These are phyloP conservation scores for Varanus komodoensis DNA, from an alignment of 2,113 vertebrate genomes.

Conservation along the genomic window DNA sequence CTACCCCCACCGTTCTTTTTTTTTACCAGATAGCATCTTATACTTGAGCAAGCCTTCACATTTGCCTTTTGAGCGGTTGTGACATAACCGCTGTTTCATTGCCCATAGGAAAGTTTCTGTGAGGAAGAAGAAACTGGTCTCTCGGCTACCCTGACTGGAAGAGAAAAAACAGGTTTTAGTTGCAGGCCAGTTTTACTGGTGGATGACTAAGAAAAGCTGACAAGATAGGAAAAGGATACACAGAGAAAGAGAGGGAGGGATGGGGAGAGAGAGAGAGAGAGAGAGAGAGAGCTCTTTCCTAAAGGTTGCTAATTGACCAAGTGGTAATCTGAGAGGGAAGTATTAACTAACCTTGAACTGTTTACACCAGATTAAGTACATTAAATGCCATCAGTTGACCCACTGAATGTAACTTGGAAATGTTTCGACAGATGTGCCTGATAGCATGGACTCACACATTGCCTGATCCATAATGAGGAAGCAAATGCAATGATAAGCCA, in stretches of 20 bases:
- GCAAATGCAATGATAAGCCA: not conserved
- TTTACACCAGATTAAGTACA: slow-evolving; percentile 70
- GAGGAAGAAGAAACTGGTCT: slow-evolving; percentile 68
- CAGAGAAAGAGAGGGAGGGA: not conserved
- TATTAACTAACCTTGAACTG: slow-evolving; percentile 65
- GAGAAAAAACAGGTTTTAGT: slow-evolving; percentile 52
- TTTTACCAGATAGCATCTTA: slow-evolving; percentile 68
- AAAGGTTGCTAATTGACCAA: slow-evolving; percentile 76
- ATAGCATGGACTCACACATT: not conserved
- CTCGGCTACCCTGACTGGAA: slow-evolving; percentile 56
- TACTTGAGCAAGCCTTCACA: slow-evolving; percentile 78
- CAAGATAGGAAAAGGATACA: slow-evolving; percentile 69
- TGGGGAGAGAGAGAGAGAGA: too few species aligned
- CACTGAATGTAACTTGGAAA: slow-evolving; percentile 68
- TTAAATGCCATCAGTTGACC: slow-evolving; percentile 74
- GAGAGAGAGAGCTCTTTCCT: slow-evolving; percentile 62
- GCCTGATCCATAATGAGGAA: slow-evolving; percentile 33
- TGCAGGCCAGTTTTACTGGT: slow-evolving; percentile 63
- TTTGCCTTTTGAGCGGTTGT: slow-evolving; percentile 75
- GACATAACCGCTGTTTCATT: slow-evolving; percentile 73
- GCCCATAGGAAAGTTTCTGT: slow-evolving; percentile 74
- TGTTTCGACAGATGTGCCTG: slow-evolving; percentile 52
- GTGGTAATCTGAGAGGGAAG: slow-evolving; percentile 64
- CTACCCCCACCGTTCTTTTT: slow-evolving; percentile 58
- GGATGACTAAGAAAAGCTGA: slow-evolving; percentile 75